phyloP scores from a whole-genome alignment of 2,113 vertebrate genomes.

The Mionectes macconnelli region DNA sequence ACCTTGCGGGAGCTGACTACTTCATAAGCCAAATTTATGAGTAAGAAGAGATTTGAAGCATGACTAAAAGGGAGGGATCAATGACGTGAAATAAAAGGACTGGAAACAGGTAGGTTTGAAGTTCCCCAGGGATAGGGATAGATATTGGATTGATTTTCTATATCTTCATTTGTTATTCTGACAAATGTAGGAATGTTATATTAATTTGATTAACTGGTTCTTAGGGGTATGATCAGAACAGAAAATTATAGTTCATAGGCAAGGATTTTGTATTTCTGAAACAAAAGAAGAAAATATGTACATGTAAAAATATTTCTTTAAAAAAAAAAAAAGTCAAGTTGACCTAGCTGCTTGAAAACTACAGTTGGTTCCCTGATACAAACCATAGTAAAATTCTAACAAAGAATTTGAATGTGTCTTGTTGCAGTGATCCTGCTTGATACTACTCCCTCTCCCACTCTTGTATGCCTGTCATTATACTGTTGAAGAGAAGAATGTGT shows the following conservation, averaged over 20 bases:
- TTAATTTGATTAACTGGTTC: background rate
- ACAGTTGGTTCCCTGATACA: background rate
- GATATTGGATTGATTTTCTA: background rate
- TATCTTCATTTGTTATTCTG: background rate
- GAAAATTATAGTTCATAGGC: background rate
- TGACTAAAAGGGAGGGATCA: background rate
- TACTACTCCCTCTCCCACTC: background rate
- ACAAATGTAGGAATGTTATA: background rate
- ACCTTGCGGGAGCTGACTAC: background rate
- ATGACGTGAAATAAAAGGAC: background rate
- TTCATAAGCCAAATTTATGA: background rate
- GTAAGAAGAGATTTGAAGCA: background rate
- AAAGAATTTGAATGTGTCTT: background rate
- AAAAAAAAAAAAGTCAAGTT: background rate
- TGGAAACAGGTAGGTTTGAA: background rate
- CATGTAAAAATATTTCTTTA: background rate
- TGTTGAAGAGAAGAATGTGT: background rate
- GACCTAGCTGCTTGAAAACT: background rate
- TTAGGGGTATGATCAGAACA: background rate
- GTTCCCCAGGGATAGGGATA: background rate
- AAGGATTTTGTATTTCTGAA: background rate
- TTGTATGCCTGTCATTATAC: background rate
- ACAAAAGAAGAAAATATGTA: background rate
- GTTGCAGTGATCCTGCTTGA: rapidly evolving
- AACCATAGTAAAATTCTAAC: background rate